phyloP scores from a whole-genome alignment of 2,888 invertebrate genomes.

The Himalopsyche anomala region DNA sequence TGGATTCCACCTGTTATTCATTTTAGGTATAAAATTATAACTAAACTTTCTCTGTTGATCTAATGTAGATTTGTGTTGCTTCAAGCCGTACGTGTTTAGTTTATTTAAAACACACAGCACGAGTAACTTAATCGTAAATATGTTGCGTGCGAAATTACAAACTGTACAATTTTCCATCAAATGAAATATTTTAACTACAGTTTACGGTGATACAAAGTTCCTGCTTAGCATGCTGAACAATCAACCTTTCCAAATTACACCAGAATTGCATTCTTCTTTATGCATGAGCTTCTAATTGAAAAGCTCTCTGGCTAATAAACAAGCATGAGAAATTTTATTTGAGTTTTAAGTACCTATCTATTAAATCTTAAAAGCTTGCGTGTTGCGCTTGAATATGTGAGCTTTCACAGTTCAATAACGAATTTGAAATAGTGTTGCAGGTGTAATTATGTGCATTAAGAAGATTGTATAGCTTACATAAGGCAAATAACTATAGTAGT shows the following conservation, averaged over 20 bases:
- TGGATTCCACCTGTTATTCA: no score
- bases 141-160: no score
- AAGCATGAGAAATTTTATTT: constrained; percentile 40
- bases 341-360: constrained; percentile 10
- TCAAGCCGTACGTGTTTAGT: no score
- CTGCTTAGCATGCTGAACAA: constrained; percentile 50
- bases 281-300: constrained; percentile 56
- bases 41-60: no score
- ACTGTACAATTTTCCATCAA: constrained; percentile 3
- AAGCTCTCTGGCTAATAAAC: constrained; percentile 54
- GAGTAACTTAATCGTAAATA: no score
- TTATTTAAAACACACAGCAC: no score
- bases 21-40: no score
- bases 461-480: no score
- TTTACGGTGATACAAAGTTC: constrained; percentile 7
- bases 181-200: background rate
- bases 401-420: background rate
- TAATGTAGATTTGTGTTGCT: no score
- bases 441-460: no score
- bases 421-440: background rate
- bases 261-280: constrained; percentile 56
- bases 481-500: background rate
- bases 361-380: constrained; percentile 36
- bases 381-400: constrained; percentile 26
- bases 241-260: constrained; percentile 52